Percentiles rank a stretch among this genome's conserved stretches.
Evolutionary conservation across 2,113 vertebrate genomes (phyloP).

Genomic region (Ochotona princeps): DNA sequence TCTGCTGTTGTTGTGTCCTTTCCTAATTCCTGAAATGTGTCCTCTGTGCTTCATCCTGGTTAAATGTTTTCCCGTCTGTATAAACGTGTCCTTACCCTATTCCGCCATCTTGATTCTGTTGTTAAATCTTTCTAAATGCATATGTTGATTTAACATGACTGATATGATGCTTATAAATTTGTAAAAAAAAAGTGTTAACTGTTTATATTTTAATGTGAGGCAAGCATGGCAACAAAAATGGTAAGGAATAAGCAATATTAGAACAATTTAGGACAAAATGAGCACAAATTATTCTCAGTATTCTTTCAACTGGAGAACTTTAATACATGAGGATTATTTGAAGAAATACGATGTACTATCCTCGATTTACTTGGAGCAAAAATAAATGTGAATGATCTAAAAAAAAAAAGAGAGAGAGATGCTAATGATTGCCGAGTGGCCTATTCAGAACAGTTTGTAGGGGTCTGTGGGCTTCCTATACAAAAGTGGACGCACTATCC

Average conservation of each 20-base stretch:
- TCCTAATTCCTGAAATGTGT: no score
- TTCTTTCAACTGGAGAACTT: neutral
- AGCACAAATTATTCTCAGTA: slow-evolving; percentile 35
- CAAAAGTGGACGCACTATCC: neutral
- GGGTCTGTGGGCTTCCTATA: neutral
- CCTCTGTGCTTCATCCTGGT: no score
- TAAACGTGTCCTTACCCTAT: no score
- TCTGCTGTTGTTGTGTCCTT: no score
- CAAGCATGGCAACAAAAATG: neutral
- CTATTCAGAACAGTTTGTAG: neutral
- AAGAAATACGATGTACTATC: neutral
- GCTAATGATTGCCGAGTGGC: neutral
- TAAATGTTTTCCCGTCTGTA: no score
- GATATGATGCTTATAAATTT: neutral
- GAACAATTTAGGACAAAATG: neutral
- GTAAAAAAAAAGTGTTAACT: neutral
- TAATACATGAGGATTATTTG: slow-evolving; percentile 20
- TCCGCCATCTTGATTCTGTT: no score
- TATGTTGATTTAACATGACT: neutral
- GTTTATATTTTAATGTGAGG: neutral
- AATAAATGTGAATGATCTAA: slow-evolving; percentile 36
- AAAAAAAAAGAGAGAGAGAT: neutral
- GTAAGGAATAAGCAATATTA: neutral
- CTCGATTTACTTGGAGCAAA: slow-evolving; percentile 18
- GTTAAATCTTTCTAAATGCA: neutral